Percentiles rank a stretch among this genome's conserved stretches.
Conservation (phyloP, 2,113 vertebrate species). For the Xiphophorus hellerii region DNA sequence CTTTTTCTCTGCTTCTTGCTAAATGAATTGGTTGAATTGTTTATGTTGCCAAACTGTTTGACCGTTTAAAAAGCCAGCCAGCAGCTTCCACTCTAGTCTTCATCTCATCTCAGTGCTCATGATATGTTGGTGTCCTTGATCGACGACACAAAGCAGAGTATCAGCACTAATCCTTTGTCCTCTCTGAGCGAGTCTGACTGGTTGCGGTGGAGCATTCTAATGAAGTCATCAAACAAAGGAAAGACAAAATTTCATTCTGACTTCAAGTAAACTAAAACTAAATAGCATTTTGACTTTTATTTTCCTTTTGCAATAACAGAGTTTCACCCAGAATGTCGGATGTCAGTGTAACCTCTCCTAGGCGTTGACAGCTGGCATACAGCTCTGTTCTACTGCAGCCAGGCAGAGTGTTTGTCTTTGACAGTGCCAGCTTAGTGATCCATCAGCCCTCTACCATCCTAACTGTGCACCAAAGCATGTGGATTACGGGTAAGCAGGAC, state of each 20-base stretch:
- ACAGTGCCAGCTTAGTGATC: constrained; percentile 46
- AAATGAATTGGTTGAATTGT: constrained; percentile 32
- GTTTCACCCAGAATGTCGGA: constrained; percentile 8
- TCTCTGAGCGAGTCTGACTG: constrained; percentile 3
- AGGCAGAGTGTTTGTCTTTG: constrained; percentile 32
- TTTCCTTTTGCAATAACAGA: background rate
- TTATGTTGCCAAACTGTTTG: background rate
- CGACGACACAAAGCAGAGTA: constrained; percentile 15
- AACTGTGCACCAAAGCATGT: constrained; percentile 55
- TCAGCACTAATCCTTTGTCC: constrained; percentile 34
- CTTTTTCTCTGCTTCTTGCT: constrained; percentile 11
- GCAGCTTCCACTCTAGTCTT: constrained; percentile 26
- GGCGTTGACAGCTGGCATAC: constrained; percentile 59
- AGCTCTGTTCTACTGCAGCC: constrained; percentile 48
- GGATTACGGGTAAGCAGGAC: constrained; percentile 60
- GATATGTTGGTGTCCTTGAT: constrained; percentile 29
- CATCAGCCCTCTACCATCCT: constrained; percentile 57
- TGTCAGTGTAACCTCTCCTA: constrained; percentile 47
- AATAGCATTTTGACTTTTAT: background rate
- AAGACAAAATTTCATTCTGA: background rate
- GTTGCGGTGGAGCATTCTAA: background rate
- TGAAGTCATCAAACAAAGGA: background rate
- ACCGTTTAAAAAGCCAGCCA: constrained; percentile 19
- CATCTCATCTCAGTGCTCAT: background rate
- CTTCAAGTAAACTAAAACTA: background rate